A percentile compares a stretch with the other conserved stretches of the same genome.
phyloP scores from a whole-genome alignment of 2,888 invertebrate species.

The Drosophila dives region DNA sequence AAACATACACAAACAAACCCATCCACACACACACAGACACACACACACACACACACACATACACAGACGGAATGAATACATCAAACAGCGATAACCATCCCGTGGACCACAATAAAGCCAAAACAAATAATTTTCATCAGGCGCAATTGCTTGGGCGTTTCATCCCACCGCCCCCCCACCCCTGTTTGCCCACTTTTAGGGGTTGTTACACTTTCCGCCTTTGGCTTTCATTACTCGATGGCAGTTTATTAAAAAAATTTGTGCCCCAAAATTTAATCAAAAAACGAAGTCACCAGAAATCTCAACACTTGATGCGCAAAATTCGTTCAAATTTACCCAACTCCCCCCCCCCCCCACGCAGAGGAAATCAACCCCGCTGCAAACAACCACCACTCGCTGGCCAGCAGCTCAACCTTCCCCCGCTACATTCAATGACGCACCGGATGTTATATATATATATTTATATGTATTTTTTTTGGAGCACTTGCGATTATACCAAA shows the following conservation, averaged over 20 bases:
- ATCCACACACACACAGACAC: neutral
- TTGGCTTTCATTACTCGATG: conserved; percentile 58
- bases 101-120: conserved; percentile 58
- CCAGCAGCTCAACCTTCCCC: neutral
- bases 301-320: conserved; percentile 58
- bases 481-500: conserved; percentile 30
- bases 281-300: conserved; percentile 63
- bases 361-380: neutral
- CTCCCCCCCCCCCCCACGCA: neutral
- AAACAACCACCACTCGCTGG: conserved; percentile 9
- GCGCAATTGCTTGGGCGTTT: conserved; percentile 59
- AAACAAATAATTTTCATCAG: conserved; percentile 71
- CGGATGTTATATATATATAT: conserved; percentile 38
- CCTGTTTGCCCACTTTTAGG: conserved; percentile 10
- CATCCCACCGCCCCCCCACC: neutral
- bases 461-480: conserved; percentile 14
- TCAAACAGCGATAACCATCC: conserved; percentile 58
- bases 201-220: conserved; percentile 16
- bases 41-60: neutral
- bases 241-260: conserved; percentile 79
- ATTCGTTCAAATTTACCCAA: neutral
- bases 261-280: conserved; percentile 72
- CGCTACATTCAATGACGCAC: conserved; percentile 24
- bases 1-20: conserved; percentile 15
- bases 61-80: conserved; percentile 61